Base-by-base conservation (phyloP, 2,113 vertebrate species). In the Rhinoderma darwinii region DNA sequence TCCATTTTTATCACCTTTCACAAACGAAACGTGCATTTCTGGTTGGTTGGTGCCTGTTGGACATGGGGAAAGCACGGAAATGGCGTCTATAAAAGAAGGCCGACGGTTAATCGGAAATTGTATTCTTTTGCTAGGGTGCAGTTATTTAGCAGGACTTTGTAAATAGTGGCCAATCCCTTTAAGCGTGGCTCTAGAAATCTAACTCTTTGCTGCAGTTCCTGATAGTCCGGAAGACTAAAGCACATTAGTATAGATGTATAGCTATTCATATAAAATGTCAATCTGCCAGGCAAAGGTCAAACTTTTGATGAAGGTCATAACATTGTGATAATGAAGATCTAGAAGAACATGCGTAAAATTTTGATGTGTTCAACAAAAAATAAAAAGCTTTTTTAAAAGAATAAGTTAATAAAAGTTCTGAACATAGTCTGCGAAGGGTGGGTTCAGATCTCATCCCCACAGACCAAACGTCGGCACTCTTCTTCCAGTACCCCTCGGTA, bases 401-500 rank as follows among this genome's bases (percentile, higher is more conserved):
- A 54, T 12, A 78, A 12, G 47, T 32, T 35, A 51, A 7, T n/a
- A 32, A 22, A 12, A 54, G 15, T 78, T 25, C 27, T 78, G 22
- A 50, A 27, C 5, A 8, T 18, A 8, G 3, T 10, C 14, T 37
- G 2, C 25, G 1, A 7, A 51, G 4, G 77, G 8, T 66, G 25
- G 6, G 22, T 22, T 51, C 25, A 84, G n/a, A 84, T 59, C 10
- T 90, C 89, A 0, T 63, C 39, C 44, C 89, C 88, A 0, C 77
- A 88, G 54, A 88, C 80, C 47, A 96, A 91, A 3, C 82, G 88
- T 73, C 90, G 59, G 66, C 97, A 98, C 88, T 92, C 89, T 9
- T 89, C 88, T 2, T 91, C 90, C 76, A 96, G 76, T 4, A 97
- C 89, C 0, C 96, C 96, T 3, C 88, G 90, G 88, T 94, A 98